Base-by-base conservation (phyloP, 2,888 invertebrate genomes). In the Brachyptera risi region DNA sequence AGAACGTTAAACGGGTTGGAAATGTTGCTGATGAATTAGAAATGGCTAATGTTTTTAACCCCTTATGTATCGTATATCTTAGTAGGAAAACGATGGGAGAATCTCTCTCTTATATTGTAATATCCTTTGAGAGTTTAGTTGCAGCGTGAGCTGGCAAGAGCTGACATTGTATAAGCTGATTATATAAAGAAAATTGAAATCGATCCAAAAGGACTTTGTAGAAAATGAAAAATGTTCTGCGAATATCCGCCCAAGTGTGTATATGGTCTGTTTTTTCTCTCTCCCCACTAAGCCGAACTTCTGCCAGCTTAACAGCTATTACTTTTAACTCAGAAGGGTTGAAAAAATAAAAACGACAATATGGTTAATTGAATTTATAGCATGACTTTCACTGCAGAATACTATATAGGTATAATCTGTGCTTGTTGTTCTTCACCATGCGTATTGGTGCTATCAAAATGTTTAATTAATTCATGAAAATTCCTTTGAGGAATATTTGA, bases 101-200 rank as follows among this genome's bases (percentile, higher is more conserved):
- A 42, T 44, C 56, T 47, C 42, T 19, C 13, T 35, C 54, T 37
- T 21, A 17, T 24, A 27, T 19, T 37, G 26, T 31, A 47, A 37
- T 49, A 57, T 61, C 56, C 61, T 57, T 60, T 56, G 61, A 61
- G 61, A 61, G 47, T 59, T 57, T 23, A 19, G 44, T 42, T 26
- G 26, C 35, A 11, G 44, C 37, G 24, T 13, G 35, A 40, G 19
- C 42, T 17, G 42, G n/a, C 27, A 21, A 19, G 54, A 51, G 51
- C 56, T 47, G 42, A 57, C 57, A 61, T 17, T 35, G 47, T 37
- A 47, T 54, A 61, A 57, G 61, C 61, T 56, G 47, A 61, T 61
- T 61, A 61, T 50, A 47, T 47, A 56, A 61, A 61, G 61, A 61
- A 61, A 61, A 61, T 61, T 61, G 61, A 61, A 61, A 61, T 61